phyloP scores from a whole-genome alignment of 2,888 invertebrate genomes.

The Achlya flavicornis region DNA sequence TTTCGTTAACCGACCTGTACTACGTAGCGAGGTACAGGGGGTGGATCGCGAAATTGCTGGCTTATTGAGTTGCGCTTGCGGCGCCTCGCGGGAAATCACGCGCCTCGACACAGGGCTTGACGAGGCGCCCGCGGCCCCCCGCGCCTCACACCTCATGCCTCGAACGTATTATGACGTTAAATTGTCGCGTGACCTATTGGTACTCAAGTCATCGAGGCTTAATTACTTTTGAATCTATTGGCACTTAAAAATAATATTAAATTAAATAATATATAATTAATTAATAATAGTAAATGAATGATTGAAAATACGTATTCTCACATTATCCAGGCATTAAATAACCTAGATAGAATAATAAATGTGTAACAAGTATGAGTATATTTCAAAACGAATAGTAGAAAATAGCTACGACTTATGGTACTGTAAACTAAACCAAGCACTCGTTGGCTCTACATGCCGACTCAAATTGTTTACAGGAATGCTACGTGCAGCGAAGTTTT shows the following conservation, averaged over 20 bases:
- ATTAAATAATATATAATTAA: too few species aligned
- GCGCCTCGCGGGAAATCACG: conserved; percentile 6
- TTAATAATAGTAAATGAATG: too few species aligned
- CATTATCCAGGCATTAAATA: background rate
- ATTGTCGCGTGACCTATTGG: background rate
- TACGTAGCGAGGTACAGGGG: background rate
- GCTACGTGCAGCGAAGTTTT: background rate
- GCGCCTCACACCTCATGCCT: background rate
- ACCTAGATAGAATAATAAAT: background rate
- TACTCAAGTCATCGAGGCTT: too few species aligned
- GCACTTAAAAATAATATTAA: too few species aligned
- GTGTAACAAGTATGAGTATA: background rate
- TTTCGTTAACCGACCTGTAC: too few species aligned
- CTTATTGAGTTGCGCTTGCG: conserved; percentile 7
- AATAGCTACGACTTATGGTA: background rate
- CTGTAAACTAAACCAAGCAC: background rate
- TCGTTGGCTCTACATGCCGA: background rate
- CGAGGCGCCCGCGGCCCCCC: background rate
- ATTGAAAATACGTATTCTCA: too few species aligned
- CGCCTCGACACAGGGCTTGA: background rate
- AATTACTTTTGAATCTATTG: too few species aligned
- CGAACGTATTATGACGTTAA: background rate
- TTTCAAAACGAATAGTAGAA: background rate
- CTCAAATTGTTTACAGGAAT: conserved; percentile 2
- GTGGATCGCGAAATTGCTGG: background rate